Base-by-base conservation (phyloP, 2,888 invertebrate species). In the Gari tellinella region DNA sequence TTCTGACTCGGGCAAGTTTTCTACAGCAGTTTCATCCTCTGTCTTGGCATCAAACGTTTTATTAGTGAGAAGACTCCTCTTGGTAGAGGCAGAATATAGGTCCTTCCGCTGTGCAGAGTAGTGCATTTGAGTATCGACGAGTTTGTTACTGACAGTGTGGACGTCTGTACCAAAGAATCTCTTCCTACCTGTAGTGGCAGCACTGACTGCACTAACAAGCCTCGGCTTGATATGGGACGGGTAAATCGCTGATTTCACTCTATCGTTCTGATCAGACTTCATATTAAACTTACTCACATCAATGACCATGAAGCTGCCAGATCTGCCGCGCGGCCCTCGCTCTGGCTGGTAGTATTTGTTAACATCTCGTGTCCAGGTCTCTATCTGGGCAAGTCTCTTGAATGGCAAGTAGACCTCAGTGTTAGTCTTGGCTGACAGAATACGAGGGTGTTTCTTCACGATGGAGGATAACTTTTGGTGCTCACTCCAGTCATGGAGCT, bases 401-500 rank as follows among this genome's bases (percentile, higher is more conserved):
- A 83, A 66, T 3, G 85, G 79, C 40, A 86, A 65, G 43, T 75
- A 78, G 0, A 74, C 66, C 2, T 72, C 79, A 14, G 60, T 70
- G 25, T 74, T 73, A 31, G 65, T 57, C 5, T 61, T 62, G 26
- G 63, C 80, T 49, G 63, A 68, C 10, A 81, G 25, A n/a, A 69
- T 10, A 10, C 57, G 61, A 14, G 57, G 43, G 38, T 80, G 66
- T 41, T 48, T 67, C 17, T 51, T 69, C 0, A 77, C 73, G 7
- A 78, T 69, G 19, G 76, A 72, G n/a, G 76, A 74, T 2, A 81
- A 69, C 37, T 67, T 75, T 60, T 86, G 81, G 40, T 82, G 72
- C 58, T 82, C 83, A 52, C 74, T 82, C 86, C 88, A 88, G 41
- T 88, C 84, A 40, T 84, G 83, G 26, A 86, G 82, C 58, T 84